Percentiles rank a stretch among this genome's conserved stretches.
Evolutionary conservation across 2,888 invertebrate genomes (phyloP).

Genomic region (Lutraria lutraria): DNA sequence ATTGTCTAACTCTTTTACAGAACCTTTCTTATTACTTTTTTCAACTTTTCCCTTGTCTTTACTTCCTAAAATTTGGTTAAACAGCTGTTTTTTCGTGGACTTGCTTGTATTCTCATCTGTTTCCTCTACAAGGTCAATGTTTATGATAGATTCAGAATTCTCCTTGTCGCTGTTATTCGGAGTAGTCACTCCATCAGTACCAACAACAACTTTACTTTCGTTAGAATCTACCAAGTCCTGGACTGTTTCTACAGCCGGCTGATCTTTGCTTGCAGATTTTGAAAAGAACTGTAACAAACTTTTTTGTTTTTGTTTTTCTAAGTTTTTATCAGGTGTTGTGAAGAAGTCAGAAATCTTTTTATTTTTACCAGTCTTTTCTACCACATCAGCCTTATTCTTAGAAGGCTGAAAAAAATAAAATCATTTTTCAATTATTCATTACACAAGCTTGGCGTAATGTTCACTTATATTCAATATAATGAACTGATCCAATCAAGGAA

Average conservation of each 20-base stretch:
- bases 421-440: background rate
- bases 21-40: background rate
- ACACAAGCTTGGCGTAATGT: too few species aligned
- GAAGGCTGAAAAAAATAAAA: slow-evolving; percentile 28
- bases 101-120: slow-evolving; percentile 17
- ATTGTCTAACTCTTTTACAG: background rate
- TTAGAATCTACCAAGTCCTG: background rate
- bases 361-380: slow-evolving; percentile 36
- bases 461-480: too few species aligned
- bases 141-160: slow-evolving; percentile 38
- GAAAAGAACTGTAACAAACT: slow-evolving; percentile 66
- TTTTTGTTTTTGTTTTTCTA: slow-evolving; percentile 63
- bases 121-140: background rate
- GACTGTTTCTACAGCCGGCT: background rate
- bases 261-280: slow-evolving; percentile 43
- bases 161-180: slow-evolving; percentile 47
- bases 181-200: slow-evolving; percentile 26
- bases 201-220: slow-evolving; percentile 28
- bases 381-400: slow-evolving; percentile 40
- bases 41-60: background rate
- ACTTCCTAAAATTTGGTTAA: background rate
- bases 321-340: slow-evolving; percentile 70
- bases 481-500: too few species aligned
- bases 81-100: slow-evolving; percentile 23
- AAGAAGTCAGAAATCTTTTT: slow-evolving; percentile 74